Evolutionary conservation across 2,113 vertebrate species (phyloP), one percentile per base, ranked within the genome.

Genomic region (Leucopsar rothschildi): DNA sequence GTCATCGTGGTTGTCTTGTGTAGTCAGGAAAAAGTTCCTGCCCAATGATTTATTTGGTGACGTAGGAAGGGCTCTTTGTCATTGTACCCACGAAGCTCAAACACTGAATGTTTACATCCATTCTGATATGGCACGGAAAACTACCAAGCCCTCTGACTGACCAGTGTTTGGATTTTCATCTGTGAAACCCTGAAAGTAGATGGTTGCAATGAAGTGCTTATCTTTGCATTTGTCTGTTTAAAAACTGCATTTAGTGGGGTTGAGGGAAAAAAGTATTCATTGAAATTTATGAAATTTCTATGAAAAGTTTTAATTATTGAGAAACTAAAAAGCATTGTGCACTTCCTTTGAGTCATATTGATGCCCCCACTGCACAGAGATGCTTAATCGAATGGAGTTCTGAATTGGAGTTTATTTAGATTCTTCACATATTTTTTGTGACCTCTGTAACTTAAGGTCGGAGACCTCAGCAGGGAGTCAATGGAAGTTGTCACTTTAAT

Each of bases 401-500:
- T 79, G 75, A 90, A n/a, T 15, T 86, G 65, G 50, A 82, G 44
- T 79, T 82, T 91, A 29, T 73, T 88, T n/a, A 49, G 78, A 92
- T 92, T 93, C 85, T 95, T 90, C 66, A 92, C 84, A 80, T 92
- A 52, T 44, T 96, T 94, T 88, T 82, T 37, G 69, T 77, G 76
- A 92, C 82, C 90, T 86, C 80, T 1, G 1, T 31, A 37, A 88
- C 87, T 90, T 89, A 88, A 94, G 88, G 92, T 92, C 31, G 3
- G 89, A 76, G 35, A 31, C 77, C 79, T 82, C 65, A 90, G 76
- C 19, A 3, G 94, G 86, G 89, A 85, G 45, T 76, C 88, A 45
- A 6, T 89, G 59, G 39, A 93, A 88, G 60, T 56, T 91, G 90
- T 89, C 86, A 25, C 78, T 94, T 96, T 61, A 94, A 93, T 97